These are phyloP conservation scores for Clarias laeviceps DNA, from an alignment of 2,797 vertebrate genomes.

Conservation along the genomic window DNA sequence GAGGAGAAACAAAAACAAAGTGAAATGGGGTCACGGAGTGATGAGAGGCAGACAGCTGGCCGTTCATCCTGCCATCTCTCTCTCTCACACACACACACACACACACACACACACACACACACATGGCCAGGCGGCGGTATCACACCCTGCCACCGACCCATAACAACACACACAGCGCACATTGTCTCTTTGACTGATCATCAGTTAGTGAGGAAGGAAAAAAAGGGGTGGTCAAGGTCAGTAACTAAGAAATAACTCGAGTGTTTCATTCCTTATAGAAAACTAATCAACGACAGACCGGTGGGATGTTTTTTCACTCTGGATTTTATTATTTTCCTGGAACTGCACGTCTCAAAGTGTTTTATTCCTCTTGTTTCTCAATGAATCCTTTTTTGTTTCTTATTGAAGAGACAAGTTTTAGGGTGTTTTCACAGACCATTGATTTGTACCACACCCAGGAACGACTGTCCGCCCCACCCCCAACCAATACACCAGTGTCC, in stretches of 20 bases:
- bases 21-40: conserved; percentile 70
- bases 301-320: background rate
- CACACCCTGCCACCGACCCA: conserved; percentile 43
- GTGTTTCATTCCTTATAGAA: background rate
- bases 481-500: too few relatives aligned
- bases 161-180: conserved; percentile 39
- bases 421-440: too few relatives aligned
- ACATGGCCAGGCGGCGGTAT: conserved; percentile 39
- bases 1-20: conserved; percentile 69
- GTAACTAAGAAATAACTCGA: background rate
- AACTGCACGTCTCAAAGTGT: background rate
- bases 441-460: too few relatives aligned
- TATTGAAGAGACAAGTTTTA: background rate
- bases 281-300: background rate
- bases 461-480: too few relatives aligned
- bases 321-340: background rate
- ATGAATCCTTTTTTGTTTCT: background rate
- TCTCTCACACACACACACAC: background rate
- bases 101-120: background rate
- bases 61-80: conserved; percentile 5
- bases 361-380: background rate
- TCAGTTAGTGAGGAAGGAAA: background rate
- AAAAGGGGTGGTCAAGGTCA: background rate
- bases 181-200: conserved; percentile 46
- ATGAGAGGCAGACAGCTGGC: conserved; percentile 57